phyloP scores from a whole-genome alignment of 2,113 vertebrate genomes.

The Phylloscopus trochiloides region DNA sequence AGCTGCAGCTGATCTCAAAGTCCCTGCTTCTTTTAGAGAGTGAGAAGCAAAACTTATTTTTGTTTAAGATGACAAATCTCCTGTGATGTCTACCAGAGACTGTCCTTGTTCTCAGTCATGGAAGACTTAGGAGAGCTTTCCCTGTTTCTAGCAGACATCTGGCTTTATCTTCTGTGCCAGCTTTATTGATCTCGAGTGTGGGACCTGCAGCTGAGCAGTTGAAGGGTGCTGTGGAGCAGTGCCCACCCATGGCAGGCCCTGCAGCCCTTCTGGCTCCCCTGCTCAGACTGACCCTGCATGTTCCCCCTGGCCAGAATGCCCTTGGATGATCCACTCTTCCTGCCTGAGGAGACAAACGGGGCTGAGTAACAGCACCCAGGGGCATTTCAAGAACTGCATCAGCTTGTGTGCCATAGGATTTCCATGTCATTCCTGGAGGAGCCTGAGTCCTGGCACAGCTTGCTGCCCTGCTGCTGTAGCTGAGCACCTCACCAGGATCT shows the following conservation, averaged over 20 bases:
- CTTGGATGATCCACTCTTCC: neutral
- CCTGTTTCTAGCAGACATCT: neutral
- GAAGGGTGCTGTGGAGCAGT: too few species aligned
- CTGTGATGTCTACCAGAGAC: neutral
- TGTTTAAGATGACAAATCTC: neutral
- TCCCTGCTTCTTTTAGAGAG: neutral
- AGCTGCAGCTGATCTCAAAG: neutral
- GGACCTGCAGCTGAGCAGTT: neutral
- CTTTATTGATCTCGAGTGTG: neutral
- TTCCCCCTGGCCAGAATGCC: fast-evolving
- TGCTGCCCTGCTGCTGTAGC: neutral
- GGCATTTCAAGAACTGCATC: neutral
- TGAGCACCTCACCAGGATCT: neutral
- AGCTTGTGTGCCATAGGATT: neutral
- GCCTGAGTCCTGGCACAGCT: neutral
- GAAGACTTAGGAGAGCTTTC: neutral
- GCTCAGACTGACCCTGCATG: neutral
- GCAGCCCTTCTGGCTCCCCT: neutral
- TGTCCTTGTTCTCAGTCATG: fast-evolving
- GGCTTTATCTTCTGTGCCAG: neutral
- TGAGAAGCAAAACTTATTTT: neutral
- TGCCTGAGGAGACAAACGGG: neutral
- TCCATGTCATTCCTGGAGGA: neutral
- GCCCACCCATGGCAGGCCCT: fast-evolving
- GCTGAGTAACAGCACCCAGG: neutral